Evolutionary conservation across 2,888 invertebrate species (phyloP).

Genomic region (Schrankia costaestrigalis): DNA sequence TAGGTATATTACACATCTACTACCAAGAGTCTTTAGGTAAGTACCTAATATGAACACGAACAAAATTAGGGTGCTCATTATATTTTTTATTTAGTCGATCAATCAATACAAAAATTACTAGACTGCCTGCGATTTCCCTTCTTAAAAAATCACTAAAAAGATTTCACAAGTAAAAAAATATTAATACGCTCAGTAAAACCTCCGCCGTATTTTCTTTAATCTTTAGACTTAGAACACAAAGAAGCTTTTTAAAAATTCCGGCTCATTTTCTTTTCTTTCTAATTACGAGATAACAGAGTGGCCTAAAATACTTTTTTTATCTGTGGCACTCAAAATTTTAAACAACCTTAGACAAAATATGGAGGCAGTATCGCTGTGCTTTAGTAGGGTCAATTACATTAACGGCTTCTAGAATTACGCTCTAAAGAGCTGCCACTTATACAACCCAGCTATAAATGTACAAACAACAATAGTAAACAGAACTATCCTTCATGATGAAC

Average conservation of each 20-base stretch:
- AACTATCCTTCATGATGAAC: no score
- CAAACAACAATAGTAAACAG: slow-evolving; percentile 38
- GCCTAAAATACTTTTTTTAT: slow-evolving; percentile 16
- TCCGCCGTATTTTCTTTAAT: no score
- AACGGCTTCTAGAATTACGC: slow-evolving; percentile 29
- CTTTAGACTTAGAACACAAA: no score
- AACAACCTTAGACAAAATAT: slow-evolving; percentile 16
- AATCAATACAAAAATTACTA: no score
- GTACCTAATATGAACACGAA: neutral
- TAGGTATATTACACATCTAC: no score
- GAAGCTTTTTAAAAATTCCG: neutral
- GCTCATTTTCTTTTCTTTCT: neutral
- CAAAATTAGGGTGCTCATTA: neutral
- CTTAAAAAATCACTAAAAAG: no score
- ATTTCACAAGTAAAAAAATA: no score
- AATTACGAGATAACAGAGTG: slow-evolving; percentile 8
- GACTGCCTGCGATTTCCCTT: no score
- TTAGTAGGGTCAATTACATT: slow-evolving; percentile 31
- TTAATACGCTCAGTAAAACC: no score
- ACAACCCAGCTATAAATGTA: slow-evolving; percentile 30
- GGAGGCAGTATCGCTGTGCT: slow-evolving; percentile 13
- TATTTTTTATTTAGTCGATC: no score
- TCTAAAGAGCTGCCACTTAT: slow-evolving; percentile 37
- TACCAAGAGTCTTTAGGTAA: no score
- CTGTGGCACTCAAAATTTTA: slow-evolving; percentile 16